Evolutionary conservation across 2,797 vertebrate genomes (phyloP).

Genomic region (Alauda arvensis): DNA sequence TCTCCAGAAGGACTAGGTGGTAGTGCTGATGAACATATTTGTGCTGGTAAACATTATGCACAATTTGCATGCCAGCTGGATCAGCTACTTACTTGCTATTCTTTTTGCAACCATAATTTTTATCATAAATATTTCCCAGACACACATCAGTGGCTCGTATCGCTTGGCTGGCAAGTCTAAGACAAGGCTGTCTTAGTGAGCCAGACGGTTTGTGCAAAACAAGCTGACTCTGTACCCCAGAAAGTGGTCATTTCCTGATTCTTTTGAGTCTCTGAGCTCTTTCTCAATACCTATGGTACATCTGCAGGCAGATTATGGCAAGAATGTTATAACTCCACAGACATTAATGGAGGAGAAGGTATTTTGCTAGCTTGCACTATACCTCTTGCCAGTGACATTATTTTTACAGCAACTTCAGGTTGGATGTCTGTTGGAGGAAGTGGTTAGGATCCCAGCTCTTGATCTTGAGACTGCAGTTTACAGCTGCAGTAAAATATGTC

Average conservation of each 20-base stretch:
- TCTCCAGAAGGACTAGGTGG: slow-evolving; percentile 33
- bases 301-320: slow-evolving; percentile 8
- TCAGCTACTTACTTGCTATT: slow-evolving; percentile 54
- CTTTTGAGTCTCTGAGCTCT: neutral
- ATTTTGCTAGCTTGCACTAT: neutral
- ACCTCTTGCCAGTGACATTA: neutral
- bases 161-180: slow-evolving; percentile 43
- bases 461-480: neutral
- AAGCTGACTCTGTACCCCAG: slow-evolving; percentile 43
- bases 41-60: slow-evolving; percentile 17
- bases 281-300: neutral
- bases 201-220: slow-evolving; percentile 25
- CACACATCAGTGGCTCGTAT: slow-evolving; percentile 17
- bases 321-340: neutral
- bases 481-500: neutral
- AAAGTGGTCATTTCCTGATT: slow-evolving; percentile 53
- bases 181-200: slow-evolving; percentile 33
- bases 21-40: slow-evolving; percentile 17
- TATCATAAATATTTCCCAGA: slow-evolving; percentile 63
- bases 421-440: neutral
- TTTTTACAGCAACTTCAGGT: neutral
- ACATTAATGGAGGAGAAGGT: neutral
- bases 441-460: neutral
- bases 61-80: slow-evolving; percentile 44
- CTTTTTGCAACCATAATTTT: slow-evolving; percentile 48